phyloP scores from a whole-genome alignment of 2,113 vertebrate genomes.

The Phrynosoma blainvillii region DNA sequence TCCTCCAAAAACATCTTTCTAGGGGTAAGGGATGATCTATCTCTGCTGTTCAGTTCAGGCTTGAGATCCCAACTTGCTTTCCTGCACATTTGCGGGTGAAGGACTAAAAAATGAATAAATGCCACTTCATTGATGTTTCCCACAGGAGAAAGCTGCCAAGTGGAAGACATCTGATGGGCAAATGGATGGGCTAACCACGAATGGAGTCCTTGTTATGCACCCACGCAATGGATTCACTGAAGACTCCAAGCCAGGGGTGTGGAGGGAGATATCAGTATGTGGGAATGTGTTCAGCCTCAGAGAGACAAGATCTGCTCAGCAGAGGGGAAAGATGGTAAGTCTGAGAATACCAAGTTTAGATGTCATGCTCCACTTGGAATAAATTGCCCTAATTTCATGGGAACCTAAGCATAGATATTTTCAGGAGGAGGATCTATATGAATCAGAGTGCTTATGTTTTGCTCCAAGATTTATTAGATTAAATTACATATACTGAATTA shows the following conservation, averaged over 20 bases:
- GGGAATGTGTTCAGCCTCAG: slow-evolving; percentile 96
- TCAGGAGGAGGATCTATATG: neutral
- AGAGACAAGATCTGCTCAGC: slow-evolving; percentile 96
- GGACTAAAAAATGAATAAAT: neutral
- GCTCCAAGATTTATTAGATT: neutral
- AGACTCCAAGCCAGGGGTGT: slow-evolving; percentile 96
- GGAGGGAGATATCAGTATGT: slow-evolving; percentile 98
- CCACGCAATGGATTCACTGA: slow-evolving; percentile 94
- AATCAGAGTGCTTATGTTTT: neutral
- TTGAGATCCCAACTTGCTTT: slow-evolving; percentile 30
- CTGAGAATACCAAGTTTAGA: neutral
- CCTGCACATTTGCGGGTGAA: slow-evolving; percentile 31
- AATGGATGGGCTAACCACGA: slow-evolving; percentile 98
- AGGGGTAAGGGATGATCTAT: slow-evolving; percentile 82
- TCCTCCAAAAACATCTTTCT: slow-evolving; percentile 99
- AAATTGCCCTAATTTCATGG: neutral
- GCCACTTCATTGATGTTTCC: slow-evolving; percentile 28
- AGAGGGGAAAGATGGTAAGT: slow-evolving; percentile 96
- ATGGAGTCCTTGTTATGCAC: slow-evolving; percentile 98
- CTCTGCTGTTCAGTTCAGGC: neutral
- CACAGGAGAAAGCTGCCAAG: slow-evolving; percentile 97
- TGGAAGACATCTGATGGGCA: slow-evolving; percentile 96
- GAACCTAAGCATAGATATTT: neutral
- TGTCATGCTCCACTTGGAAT: neutral
- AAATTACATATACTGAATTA: neutral